Evolutionary conservation across 2,113 vertebrate species (phyloP).

Genomic region (Etheostoma cragini): DNA sequence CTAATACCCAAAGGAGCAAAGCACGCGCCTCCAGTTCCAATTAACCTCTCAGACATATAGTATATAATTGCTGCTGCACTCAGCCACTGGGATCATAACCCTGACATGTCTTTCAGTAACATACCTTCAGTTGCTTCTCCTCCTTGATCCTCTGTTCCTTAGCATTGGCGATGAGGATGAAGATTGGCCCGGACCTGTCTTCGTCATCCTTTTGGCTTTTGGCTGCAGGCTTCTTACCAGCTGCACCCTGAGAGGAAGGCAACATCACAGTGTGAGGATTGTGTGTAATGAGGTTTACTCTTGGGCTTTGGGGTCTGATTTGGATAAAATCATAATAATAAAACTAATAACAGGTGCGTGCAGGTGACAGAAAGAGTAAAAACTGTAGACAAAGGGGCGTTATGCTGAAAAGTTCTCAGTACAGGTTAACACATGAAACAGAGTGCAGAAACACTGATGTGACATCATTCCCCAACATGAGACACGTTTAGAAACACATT

Average conservation of each 20-base stretch:
- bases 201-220: conserved; percentile 95
- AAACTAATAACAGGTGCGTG: background rate
- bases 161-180: conserved; percentile 90
- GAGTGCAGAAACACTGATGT: background rate
- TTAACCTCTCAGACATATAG: background rate
- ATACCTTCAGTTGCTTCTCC: conserved; percentile 94
- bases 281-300: background rate
- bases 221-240: conserved; percentile 90
- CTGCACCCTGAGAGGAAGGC: conserved; percentile 78
- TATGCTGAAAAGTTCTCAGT: conserved; percentile 11
- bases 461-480: conserved; percentile 10
- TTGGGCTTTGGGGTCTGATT: background rate
- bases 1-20: background rate
- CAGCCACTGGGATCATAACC: background rate
- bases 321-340: background rate
- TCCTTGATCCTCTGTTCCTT: conserved; percentile 98
- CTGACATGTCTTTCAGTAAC: background rate
- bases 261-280: background rate
- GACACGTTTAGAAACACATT: background rate
- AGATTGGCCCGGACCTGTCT: conserved; percentile 93
- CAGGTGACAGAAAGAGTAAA: background rate
- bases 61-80: background rate
- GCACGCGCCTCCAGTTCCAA: background rate
- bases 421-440: conserved; percentile 21
- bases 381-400: conserved; percentile 14